Evolutionary conservation across 2,888 invertebrate genomes (phyloP).

Genomic region (Chalcis sispes): DNA sequence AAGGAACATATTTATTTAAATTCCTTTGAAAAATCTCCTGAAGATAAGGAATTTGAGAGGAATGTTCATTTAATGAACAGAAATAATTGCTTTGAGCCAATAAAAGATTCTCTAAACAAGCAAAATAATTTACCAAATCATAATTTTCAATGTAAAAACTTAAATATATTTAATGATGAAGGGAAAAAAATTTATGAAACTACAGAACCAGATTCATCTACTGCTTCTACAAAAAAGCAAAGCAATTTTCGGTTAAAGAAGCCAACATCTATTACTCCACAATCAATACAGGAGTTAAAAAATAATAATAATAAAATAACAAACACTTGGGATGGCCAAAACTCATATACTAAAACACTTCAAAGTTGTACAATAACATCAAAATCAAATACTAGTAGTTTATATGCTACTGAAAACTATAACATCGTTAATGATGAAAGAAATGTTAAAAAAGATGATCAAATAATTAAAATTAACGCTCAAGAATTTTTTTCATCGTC

Average conservation of each 20-base stretch:
- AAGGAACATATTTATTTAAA: not conserved
- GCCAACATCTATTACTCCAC: not conserved
- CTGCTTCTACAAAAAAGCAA: not conserved
- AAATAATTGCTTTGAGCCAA: not conserved
- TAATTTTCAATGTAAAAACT: not conserved
- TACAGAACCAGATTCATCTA: too few relatives aligned
- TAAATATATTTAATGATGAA: not conserved
- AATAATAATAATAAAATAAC: not conserved
- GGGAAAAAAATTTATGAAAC: not conserved
- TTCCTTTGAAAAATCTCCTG: not conserved
- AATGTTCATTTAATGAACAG: not conserved
- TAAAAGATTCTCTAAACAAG: not conserved
- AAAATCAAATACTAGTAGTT: not conserved
- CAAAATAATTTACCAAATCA: not conserved
- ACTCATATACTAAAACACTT: not conserved
- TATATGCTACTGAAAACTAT: not conserved
- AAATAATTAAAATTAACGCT: slow-evolving; percentile 16
- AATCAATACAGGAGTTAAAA: not conserved
- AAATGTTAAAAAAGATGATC: not conserved
- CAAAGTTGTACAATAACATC: slow-evolving; percentile 8
- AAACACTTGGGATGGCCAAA: not conserved
- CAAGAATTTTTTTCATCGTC: slow-evolving; percentile 2
- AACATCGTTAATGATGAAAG: not conserved
- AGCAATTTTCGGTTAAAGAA: slow-evolving; percentile 7
- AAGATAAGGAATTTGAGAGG: slow-evolving; percentile 5